phyloP scores from a whole-genome alignment of 2,888 invertebrate genomes.

The Tenthredo scrophulariae region DNA sequence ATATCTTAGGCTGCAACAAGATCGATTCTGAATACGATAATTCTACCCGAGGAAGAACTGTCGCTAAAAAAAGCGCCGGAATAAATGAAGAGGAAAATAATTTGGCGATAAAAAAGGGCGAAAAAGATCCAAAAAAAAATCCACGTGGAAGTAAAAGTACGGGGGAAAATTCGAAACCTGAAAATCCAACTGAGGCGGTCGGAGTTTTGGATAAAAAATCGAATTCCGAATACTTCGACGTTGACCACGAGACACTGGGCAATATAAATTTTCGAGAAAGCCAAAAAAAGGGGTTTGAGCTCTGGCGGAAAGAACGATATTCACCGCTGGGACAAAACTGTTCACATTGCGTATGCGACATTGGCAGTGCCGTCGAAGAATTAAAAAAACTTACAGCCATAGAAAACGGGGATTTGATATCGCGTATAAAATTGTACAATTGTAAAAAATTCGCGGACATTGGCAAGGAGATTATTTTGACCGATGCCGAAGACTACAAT shows the following conservation, averaged over 20 bases:
- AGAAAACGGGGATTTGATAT: constrained; percentile 60
- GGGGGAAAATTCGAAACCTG: neutral
- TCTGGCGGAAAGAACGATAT: constrained; percentile 42
- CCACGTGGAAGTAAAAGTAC: neutral
- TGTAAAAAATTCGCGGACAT: constrained; percentile 66
- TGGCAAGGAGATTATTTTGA: constrained; percentile 66
- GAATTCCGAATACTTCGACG: neutral
- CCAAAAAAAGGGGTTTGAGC: constrained; percentile 52
- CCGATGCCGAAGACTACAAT: constrained; percentile 59
- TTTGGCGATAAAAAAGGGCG: neutral
- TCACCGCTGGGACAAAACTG: constrained; percentile 58
- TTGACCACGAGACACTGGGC: neutral
- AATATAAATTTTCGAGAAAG: constrained; percentile 51
- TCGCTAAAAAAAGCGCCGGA: constrained; percentile 56
- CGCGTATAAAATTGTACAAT: constrained; percentile 62
- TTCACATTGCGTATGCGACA: constrained; percentile 66
- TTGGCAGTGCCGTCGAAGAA: constrained; percentile 61
- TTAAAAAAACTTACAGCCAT: constrained; percentile 59
- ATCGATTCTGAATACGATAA: constrained; percentile 52
- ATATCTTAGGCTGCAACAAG: neutral
- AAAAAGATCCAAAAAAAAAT: neutral
- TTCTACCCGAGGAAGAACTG: constrained; percentile 44
- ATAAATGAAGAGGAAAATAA: no score
- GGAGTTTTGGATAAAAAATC: constrained; percentile 52
- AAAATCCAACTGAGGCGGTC: constrained; percentile 51